Conservation (phyloP, 2,797 vertebrate genomes). For the Ptychadena robeensis region DNA sequence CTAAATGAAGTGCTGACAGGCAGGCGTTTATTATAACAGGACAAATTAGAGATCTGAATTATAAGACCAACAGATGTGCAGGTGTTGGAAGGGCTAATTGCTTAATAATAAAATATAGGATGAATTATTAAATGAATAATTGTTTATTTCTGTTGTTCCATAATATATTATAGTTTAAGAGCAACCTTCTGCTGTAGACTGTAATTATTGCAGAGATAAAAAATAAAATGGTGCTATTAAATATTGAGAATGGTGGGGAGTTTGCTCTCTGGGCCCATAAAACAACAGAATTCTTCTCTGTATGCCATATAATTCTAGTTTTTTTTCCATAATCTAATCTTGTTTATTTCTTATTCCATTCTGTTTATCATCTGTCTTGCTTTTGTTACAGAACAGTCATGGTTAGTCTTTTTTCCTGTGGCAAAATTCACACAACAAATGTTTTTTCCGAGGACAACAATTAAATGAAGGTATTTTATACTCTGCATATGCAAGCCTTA, state of each 20-base stretch:
- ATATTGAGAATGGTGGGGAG: too few relatives aligned
- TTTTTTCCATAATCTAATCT: slow-evolving; percentile 32
- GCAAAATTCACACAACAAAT: slow-evolving; percentile 45
- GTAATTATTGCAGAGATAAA: background rate
- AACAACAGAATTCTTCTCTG: background rate
- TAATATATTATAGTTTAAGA: background rate
- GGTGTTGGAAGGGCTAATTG: too few relatives aligned
- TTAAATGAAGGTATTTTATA: slow-evolving; percentile 47
- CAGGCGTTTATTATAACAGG: too few relatives aligned
- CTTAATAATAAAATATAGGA: too few relatives aligned
- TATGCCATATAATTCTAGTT: slow-evolving; percentile 5
- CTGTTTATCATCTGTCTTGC: slow-evolving; percentile 55
- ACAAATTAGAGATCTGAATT: too few relatives aligned
- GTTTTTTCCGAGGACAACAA: slow-evolving; percentile 57
- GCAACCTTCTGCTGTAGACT: background rate
- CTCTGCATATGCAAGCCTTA: slow-evolving; percentile 21
- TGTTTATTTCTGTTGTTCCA: too few relatives aligned
- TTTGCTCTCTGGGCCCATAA: background rate
- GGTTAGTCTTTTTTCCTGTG: slow-evolving; percentile 43
- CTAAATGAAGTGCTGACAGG: too few relatives aligned
- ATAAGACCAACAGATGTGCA: too few relatives aligned
- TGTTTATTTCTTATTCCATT: slow-evolving; percentile 49
- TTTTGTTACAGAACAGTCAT: slow-evolving; percentile 53
- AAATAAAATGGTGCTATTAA: background rate
- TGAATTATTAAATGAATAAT: too few relatives aligned